These are phyloP conservation scores for Tragelaphus oryx DNA, from an alignment of 2,797 vertebrate species.

Conservation along the genomic window DNA sequence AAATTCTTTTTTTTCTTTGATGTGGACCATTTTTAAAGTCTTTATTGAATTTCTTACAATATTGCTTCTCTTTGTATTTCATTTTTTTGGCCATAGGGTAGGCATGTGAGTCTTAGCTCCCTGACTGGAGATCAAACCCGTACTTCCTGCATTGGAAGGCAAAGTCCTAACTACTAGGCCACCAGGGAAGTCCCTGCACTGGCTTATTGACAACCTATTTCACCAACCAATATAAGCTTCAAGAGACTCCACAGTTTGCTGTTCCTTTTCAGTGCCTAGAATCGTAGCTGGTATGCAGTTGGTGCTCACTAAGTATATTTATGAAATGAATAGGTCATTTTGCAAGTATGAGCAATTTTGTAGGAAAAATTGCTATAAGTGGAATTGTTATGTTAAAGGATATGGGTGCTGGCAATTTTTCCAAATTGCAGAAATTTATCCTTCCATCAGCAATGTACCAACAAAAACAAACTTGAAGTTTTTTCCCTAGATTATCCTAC, in stretches of 20 bases:
- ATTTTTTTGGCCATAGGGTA: background rate
- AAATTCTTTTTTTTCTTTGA: background rate
- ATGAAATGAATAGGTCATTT: background rate
- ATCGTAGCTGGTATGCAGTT: background rate
- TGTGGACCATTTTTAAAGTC: background rate
- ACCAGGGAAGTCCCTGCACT: background rate
- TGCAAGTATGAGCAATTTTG: background rate
- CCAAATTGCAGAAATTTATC: background rate
- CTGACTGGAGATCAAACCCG: background rate
- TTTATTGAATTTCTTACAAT: background rate
- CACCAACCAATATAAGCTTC: background rate
- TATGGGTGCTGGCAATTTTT: background rate
- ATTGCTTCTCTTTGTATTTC: background rate
- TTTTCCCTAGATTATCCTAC: background rate
- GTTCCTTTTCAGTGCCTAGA: background rate
- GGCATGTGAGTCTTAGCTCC: background rate
- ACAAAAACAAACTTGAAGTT: background rate
- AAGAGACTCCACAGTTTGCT: background rate
- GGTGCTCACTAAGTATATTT: background rate
- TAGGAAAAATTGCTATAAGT: background rate
- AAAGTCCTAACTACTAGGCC: background rate
- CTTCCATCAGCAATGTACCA: background rate
- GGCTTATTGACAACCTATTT: background rate
- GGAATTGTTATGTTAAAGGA: background rate
- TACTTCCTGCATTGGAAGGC: background rate